These are phyloP conservation scores for Scaptomyza montana DNA, from an alignment of 1,140 invertebrate species.

Conservation along the genomic window DNA sequence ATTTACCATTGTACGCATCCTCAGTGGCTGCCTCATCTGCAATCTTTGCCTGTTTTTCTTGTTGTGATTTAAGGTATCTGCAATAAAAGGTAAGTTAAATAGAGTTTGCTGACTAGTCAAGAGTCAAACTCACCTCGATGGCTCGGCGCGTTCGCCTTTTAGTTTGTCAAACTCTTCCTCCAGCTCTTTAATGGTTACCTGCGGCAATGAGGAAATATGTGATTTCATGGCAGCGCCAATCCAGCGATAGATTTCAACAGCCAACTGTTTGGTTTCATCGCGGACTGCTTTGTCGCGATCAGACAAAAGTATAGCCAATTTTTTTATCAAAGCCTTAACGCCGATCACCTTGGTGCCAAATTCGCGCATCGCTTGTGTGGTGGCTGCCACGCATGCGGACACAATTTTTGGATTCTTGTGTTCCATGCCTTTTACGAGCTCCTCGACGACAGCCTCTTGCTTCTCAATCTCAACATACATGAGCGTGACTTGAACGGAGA, in stretches of 20 bases:
- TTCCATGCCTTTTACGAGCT: conserved; percentile 96
- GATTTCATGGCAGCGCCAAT: conserved; percentile 94
- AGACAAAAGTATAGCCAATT: conserved; percentile 92
- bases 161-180: conserved; percentile 93
- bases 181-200: conserved; percentile 94
- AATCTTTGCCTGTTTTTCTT: conserved; percentile 89
- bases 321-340: conserved; percentile 95
- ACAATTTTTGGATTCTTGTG: conserved; percentile 98
- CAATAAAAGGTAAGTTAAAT: not conserved
- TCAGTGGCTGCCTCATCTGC: conserved; percentile 85
- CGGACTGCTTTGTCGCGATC: conserved; percentile 96
- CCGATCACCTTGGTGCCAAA: conserved; percentile 97
- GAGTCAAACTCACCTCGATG: conserved; percentile 83
- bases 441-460: conserved; percentile 94
- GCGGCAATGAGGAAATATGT: conserved; percentile 93
- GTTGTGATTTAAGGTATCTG: conserved; percentile 95
- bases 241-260: conserved; percentile 97
- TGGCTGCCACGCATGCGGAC: conserved; percentile 90
- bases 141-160: conserved; percentile 88
- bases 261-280: conserved; percentile 94
- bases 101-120: not conserved
- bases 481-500: conserved; percentile 93
- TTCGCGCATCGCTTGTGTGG: conserved; percentile 91
- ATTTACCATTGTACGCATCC: conserved; percentile 84
- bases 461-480: conserved; percentile 99